Evolutionary conservation across 2,113 vertebrate genomes (phyloP), one percentile per base, ranked within the genome.

Genomic region (Eulemur macaco): DNA sequence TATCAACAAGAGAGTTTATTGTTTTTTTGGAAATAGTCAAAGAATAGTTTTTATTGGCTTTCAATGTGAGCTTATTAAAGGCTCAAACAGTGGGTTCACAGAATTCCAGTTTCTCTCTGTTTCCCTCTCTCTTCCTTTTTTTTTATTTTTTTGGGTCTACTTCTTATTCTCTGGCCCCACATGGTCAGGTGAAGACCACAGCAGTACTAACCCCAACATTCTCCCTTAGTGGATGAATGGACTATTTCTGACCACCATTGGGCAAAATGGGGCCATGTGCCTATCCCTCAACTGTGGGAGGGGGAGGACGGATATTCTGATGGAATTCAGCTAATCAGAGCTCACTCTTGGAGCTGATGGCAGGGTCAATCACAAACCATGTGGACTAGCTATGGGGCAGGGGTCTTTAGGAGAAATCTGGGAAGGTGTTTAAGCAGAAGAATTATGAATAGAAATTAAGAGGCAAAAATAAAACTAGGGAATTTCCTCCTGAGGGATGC

Each of bases 361-460:
- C 23, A 45, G 78, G 1, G 54, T 60, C 45, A 13, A n/a, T 74
- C 17, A 18, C 18, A n/a, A 29, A 23, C 4, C 0, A 0, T 27
- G 2, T n/a, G 34, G 42, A 29, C 63, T 93, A 39, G 37, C 47
- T 63, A 1, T 60, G 56, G 8, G 15, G 29, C 17, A 81, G 12
- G 31, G 12, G 18, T 77, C 73, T 54, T 47, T 31, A 60, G 31
- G n/a, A 63, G 56, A 64, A 83, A 85, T 54, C 6, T 60, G 47
- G 9, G 9, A 20, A 60, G 10, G 17, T 37, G 25, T 14, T 60
- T 83, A 64, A 66, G 21, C 7, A 56, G 37, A 54, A 69, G 29
- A 68, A 86, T 12, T 81, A 9, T 85, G 31, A 76, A 47, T 68
- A 27, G 20, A 69, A 58, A 10, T 77, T 39, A 37, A 73, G 76